Base-by-base conservation (phyloP, 2,113 vertebrate genomes). In the Pseudolaguvia tuberculata region DNA sequence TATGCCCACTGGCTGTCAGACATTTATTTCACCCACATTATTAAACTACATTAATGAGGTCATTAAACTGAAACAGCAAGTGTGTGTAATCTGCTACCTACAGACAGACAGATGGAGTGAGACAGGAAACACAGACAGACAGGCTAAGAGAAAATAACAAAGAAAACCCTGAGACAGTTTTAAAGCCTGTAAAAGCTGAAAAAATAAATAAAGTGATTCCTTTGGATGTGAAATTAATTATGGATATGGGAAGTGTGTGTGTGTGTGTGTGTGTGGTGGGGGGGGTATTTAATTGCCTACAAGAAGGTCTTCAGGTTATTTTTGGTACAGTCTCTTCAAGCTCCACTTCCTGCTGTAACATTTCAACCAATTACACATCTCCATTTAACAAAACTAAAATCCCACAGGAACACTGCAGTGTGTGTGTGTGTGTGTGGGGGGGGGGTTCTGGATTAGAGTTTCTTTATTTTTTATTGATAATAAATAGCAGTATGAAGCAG, bases 61-160 rank as follows among this genome's bases (percentile, higher is more conserved):
- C 55, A 58, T 53, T 47, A 70, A 70, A 63, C 53, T 18, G 62
- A 75, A 75, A 67, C 39, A 27, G 73, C 76, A 58, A 31, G 27
- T 55, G 58, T 63, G 47, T 58, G 55, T 31, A 59, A 35, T 42
- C 15, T 25, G 7, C 9, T 21, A 29, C 17, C 52, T 50, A 39
- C 4, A 35, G 5, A 51, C 14, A 57, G 23, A 47, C 25, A 31
- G 10, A 7, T 6, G n/a, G 2, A 42, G 35, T 21, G 39, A 35
- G 47, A 62, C 4, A 48, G 4, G 11, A n/a, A 17, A 48, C 25
- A n/a, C 1, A 58, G 29, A 56, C 5, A 39, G 50, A 70, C 4
- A 31, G 56, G 61, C 23, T 8, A 42, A 8, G 39, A 42, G 4
- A 42, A 42, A 42, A 7, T 42, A 35, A 42, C 39, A 42, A 5